Evolutionary conservation across 2,888 invertebrate species (phyloP), one percentile per base, ranked within the genome.

Genomic region (Drosophila buzzatii): DNA sequence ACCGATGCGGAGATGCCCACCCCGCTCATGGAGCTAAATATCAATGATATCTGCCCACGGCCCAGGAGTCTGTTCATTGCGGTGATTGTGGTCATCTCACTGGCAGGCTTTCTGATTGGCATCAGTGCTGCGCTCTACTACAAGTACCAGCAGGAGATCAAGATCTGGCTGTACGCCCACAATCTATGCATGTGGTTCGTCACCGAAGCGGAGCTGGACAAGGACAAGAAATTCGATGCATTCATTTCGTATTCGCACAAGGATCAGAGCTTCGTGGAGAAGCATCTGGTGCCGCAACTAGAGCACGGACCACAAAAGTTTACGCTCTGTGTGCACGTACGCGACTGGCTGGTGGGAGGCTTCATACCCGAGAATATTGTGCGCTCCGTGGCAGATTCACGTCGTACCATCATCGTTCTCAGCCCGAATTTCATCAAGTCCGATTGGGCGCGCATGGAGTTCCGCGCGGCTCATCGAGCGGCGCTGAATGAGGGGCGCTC

Each of bases 171-270:
- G 16, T 96, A 92, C 89, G 94, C 95, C 0, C 95, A 95, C 76
- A 94, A 94, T 57, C 84, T 94, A 76, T 95, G 94, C 73, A 89
- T 95, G 39, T 95, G 95, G 94, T 94, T 95, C 61, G 95, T 96
- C 5, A 95, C 95, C 1, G 96, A 96, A 85, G 94, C 95, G 59
- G 96, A 96, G 73, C 90, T 96, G 33, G 96, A 96, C 91, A 95
- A 95, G 74, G 92, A 93, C 49, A 94, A 94, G 84, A 90, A 92
- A 42, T 97, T 95, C 92, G 97, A 97, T 92, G 97, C 96, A 0
- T 97, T 97, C 92, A 94, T 97, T 75, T 97, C 97, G 81, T 97
- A 95, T 91, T 96, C 97, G 5, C 96, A 96, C 90, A 94, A 95
- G 90, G 97, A 97, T 91, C 95, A 96, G 85, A 94, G 94, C 3